These are phyloP conservation scores for Larimichthys polyactis DNA, from an alignment of 2,113 vertebrate species.

Conservation along the genomic window DNA sequence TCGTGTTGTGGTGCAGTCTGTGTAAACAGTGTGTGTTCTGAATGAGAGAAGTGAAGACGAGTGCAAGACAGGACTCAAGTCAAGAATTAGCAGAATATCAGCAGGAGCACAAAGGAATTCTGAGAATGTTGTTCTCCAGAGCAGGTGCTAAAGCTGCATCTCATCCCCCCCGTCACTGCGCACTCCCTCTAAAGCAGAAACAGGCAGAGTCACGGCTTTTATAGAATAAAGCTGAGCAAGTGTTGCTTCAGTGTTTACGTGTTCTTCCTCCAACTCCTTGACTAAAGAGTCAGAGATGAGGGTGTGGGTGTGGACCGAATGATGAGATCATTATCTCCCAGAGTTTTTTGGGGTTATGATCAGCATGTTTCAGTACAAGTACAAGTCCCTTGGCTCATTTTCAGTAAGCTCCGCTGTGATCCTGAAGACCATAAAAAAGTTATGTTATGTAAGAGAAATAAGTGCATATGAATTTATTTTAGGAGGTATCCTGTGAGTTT, in stretches of 20 bases:
- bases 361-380: slow-evolving; percentile 44
- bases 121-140: slow-evolving; percentile 57
- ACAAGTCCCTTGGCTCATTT: slow-evolving; percentile 28
- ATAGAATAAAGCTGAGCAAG: slow-evolving; percentile 23
- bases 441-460: neutral
- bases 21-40: slow-evolving; percentile 37
- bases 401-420: slow-evolving; percentile 24
- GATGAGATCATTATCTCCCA: slow-evolving; percentile 57
- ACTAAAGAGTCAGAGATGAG: slow-evolving; percentile 1
- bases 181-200: slow-evolving; percentile 7
- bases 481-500: neutral
- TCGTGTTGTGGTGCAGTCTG: slow-evolving; percentile 31
- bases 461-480: neutral
- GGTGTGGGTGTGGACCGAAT: slow-evolving; percentile 34
- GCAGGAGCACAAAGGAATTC: slow-evolving; percentile 55
- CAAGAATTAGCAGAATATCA: slow-evolving; percentile 17
- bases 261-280: neutral
- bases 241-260: slow-evolving; percentile 12
- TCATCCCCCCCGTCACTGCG: neutral
- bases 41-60: slow-evolving; percentile 16
- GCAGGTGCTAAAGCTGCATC: slow-evolving; percentile 52
- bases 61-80: neutral
- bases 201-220: slow-evolving; percentile 17
- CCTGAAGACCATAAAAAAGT: neutral
- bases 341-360: neutral